Evolutionary conservation across 2,797 vertebrate genomes (phyloP).

Genomic region (Etheostoma perlongum): DNA sequence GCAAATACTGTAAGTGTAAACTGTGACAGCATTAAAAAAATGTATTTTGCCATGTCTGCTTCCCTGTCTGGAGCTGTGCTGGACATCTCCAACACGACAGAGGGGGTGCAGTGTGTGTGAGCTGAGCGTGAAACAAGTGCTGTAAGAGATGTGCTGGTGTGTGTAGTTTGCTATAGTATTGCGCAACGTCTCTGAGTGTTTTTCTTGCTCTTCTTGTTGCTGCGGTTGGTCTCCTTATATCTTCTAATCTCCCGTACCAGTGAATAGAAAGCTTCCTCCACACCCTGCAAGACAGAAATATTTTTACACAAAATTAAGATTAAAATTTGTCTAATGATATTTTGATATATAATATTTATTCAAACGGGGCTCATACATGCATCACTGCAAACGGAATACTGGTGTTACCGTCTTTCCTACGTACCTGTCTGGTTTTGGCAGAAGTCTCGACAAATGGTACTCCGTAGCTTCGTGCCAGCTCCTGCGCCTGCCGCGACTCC

Average conservation of each 20-base stretch:
- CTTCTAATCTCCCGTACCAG: conserved; percentile 90
- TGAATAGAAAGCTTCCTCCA: conserved; percentile 92
- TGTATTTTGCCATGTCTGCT: conserved; percentile 19
- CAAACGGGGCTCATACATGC: not conserved
- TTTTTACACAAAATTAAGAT: not conserved
- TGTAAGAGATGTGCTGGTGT: conserved; percentile 26
- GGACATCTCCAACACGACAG: conserved; percentile 28
- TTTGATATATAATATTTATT: not conserved
- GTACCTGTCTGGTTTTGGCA: conserved; percentile 87
- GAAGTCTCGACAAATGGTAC: conserved; percentile 88
- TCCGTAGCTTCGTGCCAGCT: conserved; percentile 83
- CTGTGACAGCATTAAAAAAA: conserved; percentile 29
- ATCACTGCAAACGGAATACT: not conserved
- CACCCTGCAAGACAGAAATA: conserved; percentile 81
- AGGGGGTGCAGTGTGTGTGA: conserved; percentile 37
- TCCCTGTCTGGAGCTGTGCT: conserved; percentile 24
- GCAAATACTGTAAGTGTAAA: conserved; percentile 34
- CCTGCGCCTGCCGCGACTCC: conserved; percentile 82
- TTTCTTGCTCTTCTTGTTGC: conserved; percentile 92
- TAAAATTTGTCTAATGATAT: not conserved
- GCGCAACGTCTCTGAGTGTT: conserved; percentile 84
- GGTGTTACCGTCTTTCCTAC: not conserved
- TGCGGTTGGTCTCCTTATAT: conserved; percentile 91
- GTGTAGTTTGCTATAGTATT: conserved; percentile 81
- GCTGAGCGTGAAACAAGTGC: conserved; percentile 53